A percentile compares a stretch with the other conserved stretches of the same genome.
Evolutionary conservation across 2,797 vertebrate species (phyloP).

Genomic region (Toxotes lorentzi): DNA sequence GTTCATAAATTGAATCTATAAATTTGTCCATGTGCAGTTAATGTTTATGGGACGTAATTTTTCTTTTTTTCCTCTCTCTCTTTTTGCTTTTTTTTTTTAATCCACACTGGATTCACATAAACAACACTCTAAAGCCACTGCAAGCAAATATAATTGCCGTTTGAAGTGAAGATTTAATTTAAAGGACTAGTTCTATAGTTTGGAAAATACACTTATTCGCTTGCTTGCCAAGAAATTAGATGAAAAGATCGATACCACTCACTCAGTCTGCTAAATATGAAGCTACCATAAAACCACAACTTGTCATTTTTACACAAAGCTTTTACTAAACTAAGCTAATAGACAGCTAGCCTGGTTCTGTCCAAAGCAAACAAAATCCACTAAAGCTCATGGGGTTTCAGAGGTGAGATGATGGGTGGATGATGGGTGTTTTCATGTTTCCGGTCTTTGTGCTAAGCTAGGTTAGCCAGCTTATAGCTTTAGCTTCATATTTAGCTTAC

Average conservation of each 20-base stretch:
- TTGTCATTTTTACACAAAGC: neutral
- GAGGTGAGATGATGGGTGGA: too few relatives aligned
- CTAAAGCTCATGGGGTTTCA: too few relatives aligned
- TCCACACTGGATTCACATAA: constrained; percentile 19
- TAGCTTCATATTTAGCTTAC: neutral
- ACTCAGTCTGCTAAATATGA: neutral
- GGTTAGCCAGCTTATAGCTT: too few relatives aligned
- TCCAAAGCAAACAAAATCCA: too few relatives aligned
- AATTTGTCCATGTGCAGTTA: constrained; percentile 56
- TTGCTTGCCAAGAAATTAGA: neutral
- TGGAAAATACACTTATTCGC: neutral
- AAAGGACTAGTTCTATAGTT: constrained; percentile 1
- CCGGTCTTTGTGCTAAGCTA: neutral
- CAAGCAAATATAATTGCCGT: constrained; percentile 9
- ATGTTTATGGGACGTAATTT: constrained; percentile 35
- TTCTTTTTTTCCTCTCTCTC: neutral
- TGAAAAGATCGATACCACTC: neutral
- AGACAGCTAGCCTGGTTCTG: too few relatives aligned
- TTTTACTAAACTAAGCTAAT: neutral
- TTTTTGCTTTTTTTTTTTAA: constrained; percentile 17
- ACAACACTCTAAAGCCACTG: constrained; percentile 17
- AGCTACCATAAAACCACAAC: neutral
- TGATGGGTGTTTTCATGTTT: too few relatives aligned
- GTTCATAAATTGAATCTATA: constrained; percentile 70
- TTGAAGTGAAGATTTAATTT: constrained; percentile 7